Base-by-base conservation (phyloP, 2,888 invertebrate genomes). In the Mimachlamys varia region DNA sequence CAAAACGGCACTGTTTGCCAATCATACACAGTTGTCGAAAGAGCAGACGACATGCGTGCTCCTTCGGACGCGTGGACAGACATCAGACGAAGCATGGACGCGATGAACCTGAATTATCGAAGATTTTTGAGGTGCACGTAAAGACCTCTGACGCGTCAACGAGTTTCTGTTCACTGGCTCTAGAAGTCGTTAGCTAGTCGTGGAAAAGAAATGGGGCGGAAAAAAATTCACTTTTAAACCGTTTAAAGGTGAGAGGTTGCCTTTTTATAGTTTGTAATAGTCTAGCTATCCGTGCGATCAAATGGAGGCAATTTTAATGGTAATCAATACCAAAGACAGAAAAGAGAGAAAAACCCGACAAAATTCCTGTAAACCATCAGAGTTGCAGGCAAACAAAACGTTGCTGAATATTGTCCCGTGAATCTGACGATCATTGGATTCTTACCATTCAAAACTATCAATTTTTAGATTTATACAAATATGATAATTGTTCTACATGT, bases 211-310 rank as follows among this genome's bases (percentile, higher is more conserved):
- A 76, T 76, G 76, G 76, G 76, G 76, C 76, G 76, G 76, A 76
- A 76, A 76, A 58, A 76, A 76, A 76, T 76, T 76, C 76, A 76
- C 76, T 76, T 76, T 76, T 76, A 76, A 76, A 76, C 33, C 76
- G 76, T 15, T 76, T 33, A 76, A 76, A 76, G 76, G 76, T 76
- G 76, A 76, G 33, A 7, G 76, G 76, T 76, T 76, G 33, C 33
- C 33, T 76, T 76, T 76, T 76, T 76, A 76, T 76, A 76, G 76
- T 76, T 33, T 27, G 33, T 33, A 76, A 76, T 76, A 76, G 76
- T 76, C 76, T 76, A 76, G 76, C 76, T 76, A 76, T 76, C 76
- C 76, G 76, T 76, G 76, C 76, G 76, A 76, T 76, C 76, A 76
- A 76, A 76, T 76, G 76, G 33, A 76, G 76, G 76, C 76, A 76